Base-by-base conservation (phyloP, 2,113 vertebrate genomes). In the Charadrius vociferus region DNA sequence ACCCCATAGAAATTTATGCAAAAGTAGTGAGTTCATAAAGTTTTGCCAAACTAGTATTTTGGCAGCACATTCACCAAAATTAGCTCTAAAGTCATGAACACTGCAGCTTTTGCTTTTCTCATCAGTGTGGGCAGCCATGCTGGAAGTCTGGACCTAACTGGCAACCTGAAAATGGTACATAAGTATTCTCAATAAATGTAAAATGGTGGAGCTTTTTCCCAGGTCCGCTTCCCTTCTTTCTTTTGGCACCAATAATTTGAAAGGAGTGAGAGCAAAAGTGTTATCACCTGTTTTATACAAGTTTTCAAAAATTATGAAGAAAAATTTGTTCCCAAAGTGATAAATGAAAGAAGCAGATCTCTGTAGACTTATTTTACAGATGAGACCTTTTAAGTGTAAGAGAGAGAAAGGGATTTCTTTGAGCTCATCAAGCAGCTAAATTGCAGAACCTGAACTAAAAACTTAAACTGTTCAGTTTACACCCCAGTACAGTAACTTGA, bases 371-470 rank as follows among this genome's bases (percentile, higher is more conserved):
- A 6, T 88, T 80, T 86, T 73, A 61, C 34, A 73, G 29, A 23
- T 81, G 2, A 49, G 13, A 78, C 26, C 10, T 34, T 71, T 66
- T 58, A 71, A 53, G 7, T 0, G 0, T 39, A 66, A 63, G 37
- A 78, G n/a, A 67, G 8, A 24, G 14, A 67, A 23, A 67, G 29
- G 10, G 4, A 61, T 56, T 86, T 72, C 5, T 59, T 27, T 68
- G 62, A 90, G 52, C 6, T 92, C 29, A 79, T 85, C 22, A 45
- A 86, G 55, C 10, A 87, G 39, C 8, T n/a, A 72, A 80, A 5
- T 75, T 85, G 39, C n/a, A 86, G 62, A 82, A 88, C 32, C 12
- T 66, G 36, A 62, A 37, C 9, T 70, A 58, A 90, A 84, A 84
- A 16, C 29, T 62, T 70, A 71, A 86, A 50, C 12, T 1, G 13